A percentile compares a stretch with the other conserved stretches of the same genome.
Evolutionary conservation across 2,113 vertebrate species (phyloP).

Genomic region (Hemiprocne comata): DNA sequence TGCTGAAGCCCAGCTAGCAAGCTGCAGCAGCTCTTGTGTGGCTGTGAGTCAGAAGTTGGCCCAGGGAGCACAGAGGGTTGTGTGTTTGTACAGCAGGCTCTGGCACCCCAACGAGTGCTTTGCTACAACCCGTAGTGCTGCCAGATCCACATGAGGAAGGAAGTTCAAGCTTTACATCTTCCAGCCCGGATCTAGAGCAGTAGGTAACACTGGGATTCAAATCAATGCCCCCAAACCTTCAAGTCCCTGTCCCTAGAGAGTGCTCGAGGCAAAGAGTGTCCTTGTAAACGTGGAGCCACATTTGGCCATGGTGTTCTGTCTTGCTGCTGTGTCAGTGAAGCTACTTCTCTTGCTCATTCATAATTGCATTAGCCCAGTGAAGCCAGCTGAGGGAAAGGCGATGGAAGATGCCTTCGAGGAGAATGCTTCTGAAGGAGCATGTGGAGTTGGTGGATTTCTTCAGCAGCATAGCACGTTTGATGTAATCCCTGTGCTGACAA

Average conservation of each 20-base stretch:
- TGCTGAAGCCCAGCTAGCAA: neutral
- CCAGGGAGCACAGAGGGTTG: neutral
- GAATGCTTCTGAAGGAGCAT: neutral
- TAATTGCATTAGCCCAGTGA: neutral
- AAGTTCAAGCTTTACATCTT: neutral
- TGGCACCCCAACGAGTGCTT: neutral
- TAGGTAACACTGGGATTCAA: neutral
- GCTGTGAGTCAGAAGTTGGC: neutral
- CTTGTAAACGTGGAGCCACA: neutral
- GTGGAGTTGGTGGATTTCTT: neutral
- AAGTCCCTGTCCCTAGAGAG: neutral
- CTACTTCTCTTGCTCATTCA: neutral
- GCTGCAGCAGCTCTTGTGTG: neutral
- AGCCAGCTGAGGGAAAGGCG: neutral
- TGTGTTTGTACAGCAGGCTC: neutral
- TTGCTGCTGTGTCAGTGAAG: neutral
- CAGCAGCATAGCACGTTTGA: neutral
- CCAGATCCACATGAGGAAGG: neutral
- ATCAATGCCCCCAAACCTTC: neutral
- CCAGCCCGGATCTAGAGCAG: neutral
- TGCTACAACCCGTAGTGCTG: neutral
- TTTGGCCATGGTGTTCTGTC: neutral
- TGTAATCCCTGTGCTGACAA: conserved; percentile 16
- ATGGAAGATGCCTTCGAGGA: neutral
- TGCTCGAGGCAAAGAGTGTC: neutral